Evolutionary conservation across 2,888 invertebrate species (phyloP), one percentile per base, ranked within the genome.

Genomic region (Watsonalla binaria): DNA sequence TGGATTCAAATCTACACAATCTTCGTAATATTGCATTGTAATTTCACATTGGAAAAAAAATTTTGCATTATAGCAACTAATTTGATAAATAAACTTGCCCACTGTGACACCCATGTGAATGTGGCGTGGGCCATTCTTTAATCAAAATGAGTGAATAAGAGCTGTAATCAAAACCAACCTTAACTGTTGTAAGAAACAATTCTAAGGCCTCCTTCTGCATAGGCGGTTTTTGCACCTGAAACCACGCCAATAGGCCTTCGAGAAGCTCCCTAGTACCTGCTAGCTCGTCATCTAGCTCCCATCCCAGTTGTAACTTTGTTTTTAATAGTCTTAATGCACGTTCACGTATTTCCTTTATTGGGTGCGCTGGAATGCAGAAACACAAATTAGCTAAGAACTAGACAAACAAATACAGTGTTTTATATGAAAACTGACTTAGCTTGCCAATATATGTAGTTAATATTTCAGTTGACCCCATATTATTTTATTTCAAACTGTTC

Each of bases 261-360:
- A 94, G 72, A 14, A 94, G 80, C 66, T 93, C 92, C 58, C 92
- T 92, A 45, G 92, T 92, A 46, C 92, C 84, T 14, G 92, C 87
- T 52, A 93, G 73, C 66, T 93, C 93, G 69, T 93, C 93, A 54
- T 93, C 92, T 51, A 93, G 84, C 53, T 90, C 82, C 82, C 93
- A 92, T 15, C 94, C 94, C 60, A 92, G 82, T 55, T 92, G 92
- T n/a, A 94, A 80, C 75, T 95, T 95, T 0, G 93, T 92, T 60
- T 92, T 74, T 51, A 93, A 78, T 61, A 91, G 80, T 54, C 90
- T 80, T 15, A 93, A 78, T 8, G 93, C 87, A 56, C 93, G 84
- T 58, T 92, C 84, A 42, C 93, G 87, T 62, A 93, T 93, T 80
- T 93, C 93, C 63, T 86, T 90, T 50, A 93, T 67, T 9, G 86